Conservation (phyloP, 2,113 vertebrate species). For the Formicarius rufipectus region DNA sequence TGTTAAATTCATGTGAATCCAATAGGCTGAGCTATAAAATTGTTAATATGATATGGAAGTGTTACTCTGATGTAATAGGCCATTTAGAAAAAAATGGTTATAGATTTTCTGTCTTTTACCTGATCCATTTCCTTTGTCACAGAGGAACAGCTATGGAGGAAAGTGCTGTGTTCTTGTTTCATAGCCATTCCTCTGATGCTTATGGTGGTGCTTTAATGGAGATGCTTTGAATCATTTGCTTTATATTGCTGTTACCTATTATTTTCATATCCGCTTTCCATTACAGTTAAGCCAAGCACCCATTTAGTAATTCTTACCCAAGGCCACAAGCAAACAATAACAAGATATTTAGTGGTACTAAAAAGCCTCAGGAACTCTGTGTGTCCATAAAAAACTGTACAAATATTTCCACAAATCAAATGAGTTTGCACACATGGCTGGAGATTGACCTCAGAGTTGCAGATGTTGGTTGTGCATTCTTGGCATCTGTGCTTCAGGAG, state of each 20-base stretch:
- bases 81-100: constrained; percentile 53
- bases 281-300: constrained; percentile 18
- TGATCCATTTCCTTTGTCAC: constrained; percentile 54
- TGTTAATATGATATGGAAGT: not conserved
- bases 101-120: constrained; percentile 65
- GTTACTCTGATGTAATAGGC: constrained; percentile 47
- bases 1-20: constrained; percentile 14
- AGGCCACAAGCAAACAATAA: not conserved
- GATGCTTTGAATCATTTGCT: not conserved
- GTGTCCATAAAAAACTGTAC: not conserved
- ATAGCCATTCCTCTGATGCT: not conserved
- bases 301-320: constrained; percentile 6
- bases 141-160: not conserved
- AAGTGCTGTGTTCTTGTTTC: not conserved
- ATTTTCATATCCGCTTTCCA: not conserved
- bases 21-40: constrained; percentile 9
- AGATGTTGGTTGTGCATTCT: not conserved
- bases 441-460: not conserved
- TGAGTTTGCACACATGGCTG: not conserved
- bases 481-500: not conserved
- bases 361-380: not conserved
- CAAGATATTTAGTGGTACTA: not conserved
- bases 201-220: not conserved
- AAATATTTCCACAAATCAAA: not conserved
- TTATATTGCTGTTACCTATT: not conserved